Evolutionary conservation across 2,888 invertebrate species (phyloP).

Genomic region (Nephrocerus scutellatus): DNA sequence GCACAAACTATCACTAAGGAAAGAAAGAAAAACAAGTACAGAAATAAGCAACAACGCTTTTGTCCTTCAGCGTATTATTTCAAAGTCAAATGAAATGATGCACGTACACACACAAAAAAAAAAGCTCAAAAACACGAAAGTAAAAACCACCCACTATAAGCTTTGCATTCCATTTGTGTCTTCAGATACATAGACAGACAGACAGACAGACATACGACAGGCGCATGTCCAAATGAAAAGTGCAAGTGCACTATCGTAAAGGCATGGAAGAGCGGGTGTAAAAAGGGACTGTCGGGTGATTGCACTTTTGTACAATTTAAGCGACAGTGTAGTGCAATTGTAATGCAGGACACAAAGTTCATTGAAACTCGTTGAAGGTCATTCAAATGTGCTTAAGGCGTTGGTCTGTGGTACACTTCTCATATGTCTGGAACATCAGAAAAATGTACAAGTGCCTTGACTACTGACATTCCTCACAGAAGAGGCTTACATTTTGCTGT

Average conservation of each 20-base stretch:
- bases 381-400: too few species aligned
- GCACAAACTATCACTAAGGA: too few species aligned
- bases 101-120: constrained; percentile 3
- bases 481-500: too few species aligned
- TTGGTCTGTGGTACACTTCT: too few species aligned
- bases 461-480: too few species aligned
- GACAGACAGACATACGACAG: constrained; percentile 1
- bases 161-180: neutral
- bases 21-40: too few species aligned
- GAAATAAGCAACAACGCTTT: constrained; percentile 9
- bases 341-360: neutral
- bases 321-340: neutral
- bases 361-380: constrained; percentile 18
- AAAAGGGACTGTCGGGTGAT: constrained; percentile 19
- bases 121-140: too few species aligned
- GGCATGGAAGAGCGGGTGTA: too few species aligned
- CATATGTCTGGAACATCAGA: too few species aligned
- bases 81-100: constrained; percentile 25
- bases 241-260: constrained; percentile 25
- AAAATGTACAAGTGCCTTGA: too few species aligned
- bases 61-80: constrained; percentile 24
- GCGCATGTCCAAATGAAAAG: constrained; percentile 22
- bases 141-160: neutral
- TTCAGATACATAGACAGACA: too few species aligned
- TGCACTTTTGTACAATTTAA: constrained; percentile 12